A percentile compares a stretch with the other conserved stretches of the same genome.
Evolutionary conservation across 1,140 invertebrate species (phyloP).

Genomic region (Drosophila elegans): DNA sequence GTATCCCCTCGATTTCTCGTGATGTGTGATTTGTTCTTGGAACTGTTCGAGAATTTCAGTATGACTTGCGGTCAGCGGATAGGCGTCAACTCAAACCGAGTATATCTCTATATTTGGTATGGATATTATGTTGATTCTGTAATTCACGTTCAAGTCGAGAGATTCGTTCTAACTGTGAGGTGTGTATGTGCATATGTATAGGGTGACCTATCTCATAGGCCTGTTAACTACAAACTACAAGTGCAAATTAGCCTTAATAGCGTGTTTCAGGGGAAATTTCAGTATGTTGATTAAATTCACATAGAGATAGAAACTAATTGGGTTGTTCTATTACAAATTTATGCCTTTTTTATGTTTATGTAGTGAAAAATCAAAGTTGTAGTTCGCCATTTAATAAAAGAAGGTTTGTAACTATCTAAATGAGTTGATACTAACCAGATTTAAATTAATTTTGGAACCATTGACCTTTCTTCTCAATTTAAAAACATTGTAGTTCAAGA

Average conservation of each 20-base stretch:
- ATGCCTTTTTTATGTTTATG: too few species aligned
- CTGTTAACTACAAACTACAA: slow-evolving; percentile 18
- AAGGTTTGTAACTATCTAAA: too few species aligned
- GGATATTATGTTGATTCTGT: slow-evolving; percentile 32
- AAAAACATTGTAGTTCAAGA: too few species aligned
- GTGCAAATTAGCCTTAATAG: slow-evolving; percentile 35
- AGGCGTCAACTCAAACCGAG: slow-evolving; percentile 16
- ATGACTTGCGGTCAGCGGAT: slow-evolving; percentile 50
- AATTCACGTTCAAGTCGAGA: slow-evolving; percentile 44
- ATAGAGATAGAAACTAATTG: background rate
- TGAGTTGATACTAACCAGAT: too few species aligned
- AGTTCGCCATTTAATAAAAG: background rate
- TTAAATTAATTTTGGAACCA: too few species aligned
- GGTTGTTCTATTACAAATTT: slow-evolving; percentile 3
- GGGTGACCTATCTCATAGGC: slow-evolving; percentile 6
- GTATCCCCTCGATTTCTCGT: slow-evolving; percentile 15
- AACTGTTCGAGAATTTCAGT: slow-evolving; percentile 40
- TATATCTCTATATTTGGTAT: slow-evolving; percentile 53
- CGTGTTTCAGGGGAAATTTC: slow-evolving; percentile 12
- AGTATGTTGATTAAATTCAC: slow-evolving; percentile 5
- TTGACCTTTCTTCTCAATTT: too few species aligned
- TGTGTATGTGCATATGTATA: slow-evolving; percentile 4
- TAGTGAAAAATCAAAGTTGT: background rate
- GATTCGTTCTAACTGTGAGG: background rate
- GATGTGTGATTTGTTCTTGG: slow-evolving; percentile 63